Base-by-base conservation (phyloP, 2,888 invertebrate genomes). In the Protonemura montana region DNA sequence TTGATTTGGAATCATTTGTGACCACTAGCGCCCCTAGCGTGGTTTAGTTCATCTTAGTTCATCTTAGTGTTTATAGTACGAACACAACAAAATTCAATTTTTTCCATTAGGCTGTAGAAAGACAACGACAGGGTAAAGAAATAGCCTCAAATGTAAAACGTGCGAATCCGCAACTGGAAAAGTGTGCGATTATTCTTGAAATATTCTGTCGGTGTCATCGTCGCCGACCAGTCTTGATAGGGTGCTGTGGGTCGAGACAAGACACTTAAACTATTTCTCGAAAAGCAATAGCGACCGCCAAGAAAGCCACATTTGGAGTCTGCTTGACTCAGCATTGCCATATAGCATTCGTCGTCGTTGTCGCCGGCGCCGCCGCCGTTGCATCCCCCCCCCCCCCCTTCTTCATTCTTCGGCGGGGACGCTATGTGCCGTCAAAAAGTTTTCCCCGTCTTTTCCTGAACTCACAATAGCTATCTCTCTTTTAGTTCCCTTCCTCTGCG, bases 241-340 rank as follows among this genome's bases (percentile, higher is more conserved):
- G 6, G 59, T 59, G 59, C 59, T 21, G 21, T 21, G 59, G 59
- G 6, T 59, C 59, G 59, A 59, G 59, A 59, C 59, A 21, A 59
- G 16, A 59, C 59, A 59, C 59, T 59, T 59, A 59, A 59, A 59
- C 59, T 59, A 59, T 59, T 59, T 59, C 59, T 59, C 59, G 59
- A 59, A 59, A 59, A 59, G 59, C 59, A 59, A 35, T 59, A 21
- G 59, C 59, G 21, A 59, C 59, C 59, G 21, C 59, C 16, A 59
- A 59, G 59, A 59, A 59, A 59, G 59, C 59, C 59, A 59, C 59
- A 59, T 59, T 59, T 59, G 59, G 59, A 59, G 59, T 59, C 59
- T 59, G 59, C 59, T 59, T 59, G 59, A 59, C 16, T 59, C 59
- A 59, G 59, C 59, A 59, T 59, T 21, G 59, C 21, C 59, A 21